A percentile compares a stretch with the other conserved stretches of the same genome.
Conservation (phyloP, 2,113 vertebrate genomes). For the Boulengeromyrus knoepffleri region DNA sequence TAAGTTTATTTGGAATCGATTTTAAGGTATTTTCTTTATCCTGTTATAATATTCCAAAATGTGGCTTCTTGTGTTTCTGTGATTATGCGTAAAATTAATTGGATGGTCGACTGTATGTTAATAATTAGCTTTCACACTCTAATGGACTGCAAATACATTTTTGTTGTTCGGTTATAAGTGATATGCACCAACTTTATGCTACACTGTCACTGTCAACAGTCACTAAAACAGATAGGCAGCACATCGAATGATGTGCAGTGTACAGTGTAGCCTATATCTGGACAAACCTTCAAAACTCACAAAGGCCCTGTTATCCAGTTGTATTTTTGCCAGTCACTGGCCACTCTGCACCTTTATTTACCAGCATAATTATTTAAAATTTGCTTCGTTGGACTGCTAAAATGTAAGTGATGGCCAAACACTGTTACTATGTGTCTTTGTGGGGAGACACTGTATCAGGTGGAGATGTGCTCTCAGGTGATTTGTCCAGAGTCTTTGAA, state of each 20-base stretch:
- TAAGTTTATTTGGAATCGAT: not conserved
- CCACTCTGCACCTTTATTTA: not conserved
- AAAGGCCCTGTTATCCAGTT: not conserved
- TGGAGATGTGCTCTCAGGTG: not conserved
- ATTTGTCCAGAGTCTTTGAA: not conserved
- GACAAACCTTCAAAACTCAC: not conserved
- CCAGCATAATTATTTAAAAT: not conserved
- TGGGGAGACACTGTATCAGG: not conserved
- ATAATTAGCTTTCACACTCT: not conserved
- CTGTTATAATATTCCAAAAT: not conserved
- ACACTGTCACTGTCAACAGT: not conserved
- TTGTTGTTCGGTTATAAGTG: not conserved
- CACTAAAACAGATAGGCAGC: not conserved
- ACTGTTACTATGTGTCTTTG: not conserved
- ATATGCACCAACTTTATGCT: not conserved
- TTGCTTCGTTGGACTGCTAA: not conserved
- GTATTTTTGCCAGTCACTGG: not conserved
- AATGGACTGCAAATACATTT: not conserved
- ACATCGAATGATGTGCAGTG: not conserved
- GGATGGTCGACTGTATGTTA: not conserved
- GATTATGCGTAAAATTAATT: not conserved
- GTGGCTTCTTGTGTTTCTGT: not conserved
- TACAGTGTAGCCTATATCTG: not conserved
- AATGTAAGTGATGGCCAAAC: not conserved
- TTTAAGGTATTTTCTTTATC: not conserved